Percentiles rank a stretch among this genome's conserved stretches.
Conservation (phyloP, 2,797 vertebrate species). For the Liparis tanakae region DNA sequence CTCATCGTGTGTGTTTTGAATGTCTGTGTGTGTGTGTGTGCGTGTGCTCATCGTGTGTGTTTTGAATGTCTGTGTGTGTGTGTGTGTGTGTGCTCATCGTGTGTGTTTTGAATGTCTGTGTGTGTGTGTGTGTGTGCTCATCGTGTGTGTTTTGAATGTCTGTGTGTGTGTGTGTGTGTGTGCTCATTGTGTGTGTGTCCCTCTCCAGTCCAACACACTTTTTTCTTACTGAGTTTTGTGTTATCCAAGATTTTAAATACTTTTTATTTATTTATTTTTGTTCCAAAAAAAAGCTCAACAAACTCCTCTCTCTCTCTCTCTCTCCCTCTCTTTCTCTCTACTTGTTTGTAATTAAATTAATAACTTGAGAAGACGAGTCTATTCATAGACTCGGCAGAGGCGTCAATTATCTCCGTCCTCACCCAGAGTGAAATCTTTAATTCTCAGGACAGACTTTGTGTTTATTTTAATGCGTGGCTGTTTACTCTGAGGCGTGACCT, state of each 20-base stretch:
- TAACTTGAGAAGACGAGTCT: slow-evolving; percentile 48
- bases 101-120: no score
- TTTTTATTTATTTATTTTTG: neutral
- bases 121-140: no score
- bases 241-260: neutral
- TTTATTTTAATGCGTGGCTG: neutral
- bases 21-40: no score
- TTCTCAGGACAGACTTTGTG: slow-evolving; percentile 24
- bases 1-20: no score
- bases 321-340: slow-evolving; percentile 40
- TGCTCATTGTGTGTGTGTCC: slow-evolving; percentile 40
- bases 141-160: no score
- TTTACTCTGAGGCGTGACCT: slow-evolving; percentile 7
- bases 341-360: slow-evolving; percentile 61
- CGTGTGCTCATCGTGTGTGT: no score
- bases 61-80: no score
- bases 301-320: slow-evolving; percentile 17
- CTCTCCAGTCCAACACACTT: slow-evolving; percentile 15
- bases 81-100: no score
- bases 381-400: slow-evolving; percentile 41
- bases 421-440: slow-evolving; percentile 27
- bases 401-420: slow-evolving; percentile 39
- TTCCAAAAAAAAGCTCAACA: neutral
- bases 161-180: no score
- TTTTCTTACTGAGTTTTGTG: slow-evolving; percentile 27